Conservation (phyloP, 2,888 invertebrate genomes). For the Opisthograptis luteolata region DNA sequence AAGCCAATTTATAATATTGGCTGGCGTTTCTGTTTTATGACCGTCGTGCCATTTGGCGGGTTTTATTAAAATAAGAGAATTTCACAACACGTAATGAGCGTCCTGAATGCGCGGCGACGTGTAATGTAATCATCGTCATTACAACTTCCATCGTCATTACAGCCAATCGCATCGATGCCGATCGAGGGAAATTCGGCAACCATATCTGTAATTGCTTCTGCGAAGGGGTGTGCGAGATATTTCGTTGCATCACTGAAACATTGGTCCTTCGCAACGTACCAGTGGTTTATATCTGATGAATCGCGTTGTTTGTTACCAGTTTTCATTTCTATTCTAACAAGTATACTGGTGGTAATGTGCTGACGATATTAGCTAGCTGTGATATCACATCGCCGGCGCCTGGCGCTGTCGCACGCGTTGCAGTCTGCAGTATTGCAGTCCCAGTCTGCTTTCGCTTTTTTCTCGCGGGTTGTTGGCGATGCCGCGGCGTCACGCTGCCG, state of each 20-base stretch:
- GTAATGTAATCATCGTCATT: constrained; percentile 48
- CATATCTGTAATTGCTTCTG: constrained; percentile 54
- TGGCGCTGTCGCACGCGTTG: constrained; percentile 39
- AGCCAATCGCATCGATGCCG: constrained; percentile 45
- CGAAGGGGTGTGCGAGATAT: constrained; percentile 39
- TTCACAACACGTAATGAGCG: constrained; percentile 43
- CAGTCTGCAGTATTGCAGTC: too few species aligned
- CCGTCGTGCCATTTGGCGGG: constrained; percentile 31
- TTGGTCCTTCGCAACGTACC: constrained; percentile 3
- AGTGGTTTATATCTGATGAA: not conserved
- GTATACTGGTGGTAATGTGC: not conserved
- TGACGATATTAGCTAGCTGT: not conserved
- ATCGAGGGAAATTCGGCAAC: too few species aligned
- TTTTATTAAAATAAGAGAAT: constrained; percentile 32
- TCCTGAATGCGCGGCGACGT: constrained; percentile 45
- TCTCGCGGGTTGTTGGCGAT: constrained; percentile 39
- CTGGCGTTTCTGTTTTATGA: constrained; percentile 15
- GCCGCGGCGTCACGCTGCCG: constrained; percentile 48
- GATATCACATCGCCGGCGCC: not conserved
- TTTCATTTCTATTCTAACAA: constrained; percentile 4
- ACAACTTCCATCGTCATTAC: constrained; percentile 42
- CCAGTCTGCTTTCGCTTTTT: constrained; percentile 78
- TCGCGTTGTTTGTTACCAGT: constrained; percentile 31
- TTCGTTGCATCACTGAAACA: constrained; percentile 6
- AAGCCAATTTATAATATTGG: not conserved